Conservation (phyloP, 2,888 invertebrate genomes). For the Cosmopolites sordidus region DNA sequence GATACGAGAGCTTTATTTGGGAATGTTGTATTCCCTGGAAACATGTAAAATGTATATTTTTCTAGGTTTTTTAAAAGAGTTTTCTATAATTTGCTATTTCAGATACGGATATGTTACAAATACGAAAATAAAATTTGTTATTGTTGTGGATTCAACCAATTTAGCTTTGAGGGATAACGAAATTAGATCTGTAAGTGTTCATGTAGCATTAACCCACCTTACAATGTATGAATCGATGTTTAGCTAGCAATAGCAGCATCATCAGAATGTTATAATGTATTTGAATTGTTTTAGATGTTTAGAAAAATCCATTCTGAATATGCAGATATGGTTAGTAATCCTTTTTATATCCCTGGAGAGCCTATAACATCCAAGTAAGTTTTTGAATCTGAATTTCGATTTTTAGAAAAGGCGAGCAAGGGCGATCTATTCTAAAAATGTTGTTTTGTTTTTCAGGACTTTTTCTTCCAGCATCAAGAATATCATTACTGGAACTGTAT, state of each 20-base stretch:
- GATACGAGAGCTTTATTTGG: conserved; percentile 83
- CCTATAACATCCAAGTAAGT: conserved; percentile 81
- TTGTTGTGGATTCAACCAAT: conserved; percentile 87
- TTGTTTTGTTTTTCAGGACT: conserved; percentile 52
- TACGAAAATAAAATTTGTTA: conserved; percentile 90
- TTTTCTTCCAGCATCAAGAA: conserved; percentile 65
- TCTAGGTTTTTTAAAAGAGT: conserved; percentile 3
- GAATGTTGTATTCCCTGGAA: conserved; percentile 88
- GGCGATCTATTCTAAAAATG: conserved; percentile 7
- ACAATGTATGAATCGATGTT: too few species aligned
- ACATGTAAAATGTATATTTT: conserved; percentile 85
- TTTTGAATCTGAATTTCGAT: too few species aligned
- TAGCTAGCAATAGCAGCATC: too few species aligned
- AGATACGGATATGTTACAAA: conserved; percentile 97
- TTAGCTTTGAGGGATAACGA: conserved; percentile 87
- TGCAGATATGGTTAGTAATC: conserved; percentile 92
- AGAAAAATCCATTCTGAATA: conserved; percentile 87
- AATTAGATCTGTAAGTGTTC: conserved; percentile 72
- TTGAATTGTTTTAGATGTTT: conserved; percentile 53
- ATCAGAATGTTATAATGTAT: too few species aligned
- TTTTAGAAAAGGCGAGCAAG: too few species aligned
- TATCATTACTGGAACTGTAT: conserved; percentile 48
- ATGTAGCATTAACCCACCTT: too few species aligned
- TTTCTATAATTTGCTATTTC: conserved; percentile 34
- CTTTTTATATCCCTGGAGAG: conserved; percentile 93